Base-by-base conservation (phyloP, 2,113 vertebrate genomes). In the Aplodontia rufa region DNA sequence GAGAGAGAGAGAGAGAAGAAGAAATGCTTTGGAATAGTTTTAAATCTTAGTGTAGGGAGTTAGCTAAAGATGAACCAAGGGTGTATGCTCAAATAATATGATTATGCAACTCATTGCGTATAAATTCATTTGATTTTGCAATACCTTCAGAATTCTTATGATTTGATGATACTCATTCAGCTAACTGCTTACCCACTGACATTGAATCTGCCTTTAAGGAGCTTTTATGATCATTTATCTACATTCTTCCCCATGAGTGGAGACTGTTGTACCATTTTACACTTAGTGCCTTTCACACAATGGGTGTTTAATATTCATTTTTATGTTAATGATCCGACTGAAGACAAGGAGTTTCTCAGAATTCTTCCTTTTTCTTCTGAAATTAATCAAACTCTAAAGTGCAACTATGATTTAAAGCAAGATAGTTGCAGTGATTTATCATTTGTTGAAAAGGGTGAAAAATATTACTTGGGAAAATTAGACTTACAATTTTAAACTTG, bases 161-260 rank as follows among this genome's bases (percentile, higher is more conserved):
- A 66, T 58, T 85, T n/a, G 37, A 47, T 47, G 17, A 55, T 14
- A 40, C 28, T 32, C 72, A 68, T 60, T 60, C 58, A 60, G 28
- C 24, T 20, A 60, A 22, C 24, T 28, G 22, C 24, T 60, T 22
- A 60, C 6, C 93, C 53, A 35, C 6, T 0, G 0, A 4, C 10
- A 17, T 42, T 45, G 26, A 2, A 49, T 26, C 20, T 71, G 49
- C 12, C 37, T 26, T 64, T 51, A 47, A 20, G 4, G 24, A 78
- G 8, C 1, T 87, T 66, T 60, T 13, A 37, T 45, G 58, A 64
- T 47, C 58, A 19, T 40, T 66, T 75, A 69, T 37, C 71, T 60
- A 5, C 16, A 45, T 89, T 49, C 22, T 75, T 9, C 11, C n/a
- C 51, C n/a, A 0, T 58, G 12, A 51, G 6, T 40, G 8, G 45